Evolutionary conservation across 2,888 invertebrate genomes (phyloP), one percentile per base, ranked within the genome.

Genomic region (Drosophila anomalata): DNA sequence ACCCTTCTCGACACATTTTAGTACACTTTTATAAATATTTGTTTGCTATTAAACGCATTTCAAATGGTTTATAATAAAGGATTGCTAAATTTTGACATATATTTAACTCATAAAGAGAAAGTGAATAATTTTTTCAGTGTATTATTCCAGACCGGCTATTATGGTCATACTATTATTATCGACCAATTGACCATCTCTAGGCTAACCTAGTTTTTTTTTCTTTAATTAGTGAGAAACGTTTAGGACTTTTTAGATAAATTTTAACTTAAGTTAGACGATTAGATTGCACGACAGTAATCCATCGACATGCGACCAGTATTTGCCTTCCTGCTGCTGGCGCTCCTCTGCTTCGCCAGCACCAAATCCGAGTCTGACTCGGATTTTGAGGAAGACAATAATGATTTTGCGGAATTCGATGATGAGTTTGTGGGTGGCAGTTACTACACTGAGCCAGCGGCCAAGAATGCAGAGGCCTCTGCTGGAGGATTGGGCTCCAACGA

Each of bases 381-480:
- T n/a, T 77, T 81, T 12, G 90, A 91, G 50, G 51, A 53, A 26
- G 79, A 77, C 39, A 97, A 97, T 89, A 97, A 97, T 93, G 98
- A 98, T 87, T 98, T 98, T 93, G 98, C 98, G 0, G 98, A 98
- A 87, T 95, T 95, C 47, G 96, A 96, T 24, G 91, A 92, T 69
- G 89, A 90, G 67, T 90, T 92, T 78, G 76, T 88, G 6, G 86
- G 84, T 26, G 73, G 79, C 44, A 78, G 44, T 41, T 83, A 72
- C 54, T 84, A 81, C 53, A 73, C 77, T 2, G 74, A 59, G 20
- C 72, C 63, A 20, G 73, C 70, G 9, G 51, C 78, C 5, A 85
- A 79, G 53, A 79, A 78, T 60, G 70, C 69, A 36, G 75, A 79
- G 5, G 68, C 70, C 6, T 47, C 54, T 1, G 48, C 53, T 31